Evolutionary conservation across 2,888 invertebrate species (phyloP), one percentile per base, ranked within the genome.

Genomic region (Pristionchus exspectatus): DNA sequence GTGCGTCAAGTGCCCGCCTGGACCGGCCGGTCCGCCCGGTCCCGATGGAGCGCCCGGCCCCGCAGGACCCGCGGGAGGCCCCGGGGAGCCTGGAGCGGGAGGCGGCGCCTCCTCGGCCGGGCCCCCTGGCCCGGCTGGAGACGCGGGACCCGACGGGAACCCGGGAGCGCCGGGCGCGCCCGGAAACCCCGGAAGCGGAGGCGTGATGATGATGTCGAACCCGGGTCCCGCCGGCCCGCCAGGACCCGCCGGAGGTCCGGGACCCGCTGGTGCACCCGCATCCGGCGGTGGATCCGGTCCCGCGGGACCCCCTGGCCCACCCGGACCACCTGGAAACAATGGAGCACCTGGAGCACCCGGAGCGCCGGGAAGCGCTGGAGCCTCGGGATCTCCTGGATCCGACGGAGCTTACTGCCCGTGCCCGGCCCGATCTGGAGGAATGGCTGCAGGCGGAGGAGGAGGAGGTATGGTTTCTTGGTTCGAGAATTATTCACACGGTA

Each of bases 21-120:
- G 91, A n/a, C 86, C 91, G 33, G 66, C 90, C 69, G 91, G 91
- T 33, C 90, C 90, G 18, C 63, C 90, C 18, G 91, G 91, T 74
- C 90, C 90, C 87, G 91, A 90, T 50, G 91, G 91, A 74, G 27
- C 85, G 9, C 89, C 89, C 63, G 91, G 91, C 18, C 69, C 91
- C 63, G 84, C 91, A 12, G 91, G 91, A 50, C 38, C 77, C 59
- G 91, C 92, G 81, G 91, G 91, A 86, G 90, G 88, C 33, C 81
- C 92, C n/a, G 90, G 86, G 66, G n/a, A 59, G 33, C 63, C 77
- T 24, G 90, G 90, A 56, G 2, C 30, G 7, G 90, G 90, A 66
- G 90, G 90, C 24, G 91, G 90, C 1, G 91, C 90, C 85, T 89
- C 92, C 14, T 0, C 21, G 83, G n/a, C 87, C 27, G 87, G 87